These are phyloP conservation scores for Tipula helvola DNA, from an alignment of 2,888 invertebrate species.

Conservation along the genomic window DNA sequence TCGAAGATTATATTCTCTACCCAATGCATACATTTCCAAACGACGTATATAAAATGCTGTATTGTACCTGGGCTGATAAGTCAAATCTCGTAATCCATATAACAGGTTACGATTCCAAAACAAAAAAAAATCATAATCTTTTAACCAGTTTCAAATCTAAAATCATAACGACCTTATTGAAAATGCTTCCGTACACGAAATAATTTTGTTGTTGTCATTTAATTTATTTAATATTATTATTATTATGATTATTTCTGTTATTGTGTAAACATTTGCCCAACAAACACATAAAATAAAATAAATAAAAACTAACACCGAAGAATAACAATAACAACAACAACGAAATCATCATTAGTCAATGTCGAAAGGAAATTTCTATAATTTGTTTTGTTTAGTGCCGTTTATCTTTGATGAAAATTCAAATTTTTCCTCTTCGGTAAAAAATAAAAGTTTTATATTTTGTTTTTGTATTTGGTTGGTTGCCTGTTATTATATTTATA, in stretches of 20 bases:
- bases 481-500: background rate
- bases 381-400: background rate
- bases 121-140: no score
- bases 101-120: no score
- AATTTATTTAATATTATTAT: background rate
- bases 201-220: no score
- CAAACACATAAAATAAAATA: background rate
- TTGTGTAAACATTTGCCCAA: background rate
- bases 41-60: no score
- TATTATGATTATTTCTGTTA: background rate
- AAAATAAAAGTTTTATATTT: background rate
- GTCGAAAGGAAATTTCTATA: background rate
- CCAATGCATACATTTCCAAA: no score
- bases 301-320: background rate
- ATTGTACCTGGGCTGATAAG: no score
- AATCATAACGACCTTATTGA: no score
- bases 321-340: background rate
- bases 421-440: background rate
- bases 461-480: background rate
- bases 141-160: no score
- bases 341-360: background rate
- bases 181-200: no score
- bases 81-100: no score
- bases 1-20: no score
- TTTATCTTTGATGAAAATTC: background rate